Percentiles rank a stretch among this genome's conserved stretches.
Evolutionary conservation across 2,113 vertebrate genomes (phyloP).

Genomic region (Vombatus ursinus): DNA sequence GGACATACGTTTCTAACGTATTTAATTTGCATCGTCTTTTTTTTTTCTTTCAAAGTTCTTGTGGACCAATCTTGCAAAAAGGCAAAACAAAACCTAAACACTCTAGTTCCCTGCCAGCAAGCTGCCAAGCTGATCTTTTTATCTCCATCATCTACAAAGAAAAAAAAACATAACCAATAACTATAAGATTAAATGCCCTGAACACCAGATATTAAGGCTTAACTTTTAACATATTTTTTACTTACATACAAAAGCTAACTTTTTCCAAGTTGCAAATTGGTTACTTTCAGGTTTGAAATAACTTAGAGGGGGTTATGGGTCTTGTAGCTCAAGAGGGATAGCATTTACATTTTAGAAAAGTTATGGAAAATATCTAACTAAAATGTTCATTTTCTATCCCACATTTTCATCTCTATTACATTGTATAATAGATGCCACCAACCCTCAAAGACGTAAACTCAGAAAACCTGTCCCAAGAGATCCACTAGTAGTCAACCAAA

Average conservation of each 20-base stretch:
- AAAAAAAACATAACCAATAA: conserved; percentile 55
- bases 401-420: background rate
- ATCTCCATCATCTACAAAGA: conserved; percentile 77
- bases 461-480: background rate
- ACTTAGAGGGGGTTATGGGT: background rate
- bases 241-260: conserved; percentile 37
- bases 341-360: background rate
- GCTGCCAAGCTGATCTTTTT: conserved; percentile 83
- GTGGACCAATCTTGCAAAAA: conserved; percentile 85
- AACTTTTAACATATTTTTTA: conserved; percentile 49
- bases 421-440: conserved; percentile 30
- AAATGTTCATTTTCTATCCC: conserved; percentile 5
- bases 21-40: conserved; percentile 87
- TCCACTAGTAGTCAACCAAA: background rate
- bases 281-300: conserved; percentile 21
- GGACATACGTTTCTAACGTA: conserved; percentile 87
- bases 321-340: background rate
- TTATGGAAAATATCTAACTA: background rate
- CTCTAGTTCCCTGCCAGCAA: conserved; percentile 83
- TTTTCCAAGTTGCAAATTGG: conserved; percentile 24
- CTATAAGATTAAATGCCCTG: conserved; percentile 65
- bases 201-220: conserved; percentile 62
- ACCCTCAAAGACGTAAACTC: background rate
- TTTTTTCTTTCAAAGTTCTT: conserved; percentile 81
- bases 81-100: conserved; percentile 84